These are phyloP conservation scores for Margaritifera margaritifera DNA, from an alignment of 2,888 invertebrate genomes.

Conservation along the genomic window DNA sequence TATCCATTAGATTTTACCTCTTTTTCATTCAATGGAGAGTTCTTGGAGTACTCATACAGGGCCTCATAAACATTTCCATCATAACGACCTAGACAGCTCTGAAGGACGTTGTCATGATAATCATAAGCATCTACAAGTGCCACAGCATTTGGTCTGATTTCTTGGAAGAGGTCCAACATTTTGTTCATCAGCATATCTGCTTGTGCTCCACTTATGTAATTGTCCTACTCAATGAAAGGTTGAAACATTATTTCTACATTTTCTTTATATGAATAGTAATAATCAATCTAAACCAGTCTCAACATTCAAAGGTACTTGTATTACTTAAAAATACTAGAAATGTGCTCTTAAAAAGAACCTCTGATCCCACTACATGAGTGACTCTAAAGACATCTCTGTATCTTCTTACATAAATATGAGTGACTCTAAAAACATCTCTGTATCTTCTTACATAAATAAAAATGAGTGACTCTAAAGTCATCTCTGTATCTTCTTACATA, in stretches of 20 bases:
- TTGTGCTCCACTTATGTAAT: conserved; percentile 75
- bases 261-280: too few species aligned
- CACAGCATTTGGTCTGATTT: conserved; percentile 89
- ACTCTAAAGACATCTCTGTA: too few species aligned
- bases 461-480: too few species aligned
- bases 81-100: conserved; percentile 71
- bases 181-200: conserved; percentile 78
- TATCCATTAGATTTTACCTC: conserved; percentile 57
- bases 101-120: conserved; percentile 71
- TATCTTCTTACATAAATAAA: too few species aligned
- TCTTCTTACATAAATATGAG: too few species aligned
- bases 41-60: conserved; percentile 72
- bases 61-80: conserved; percentile 74
- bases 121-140: conserved; percentile 94
- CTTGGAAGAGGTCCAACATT: conserved; percentile 81
- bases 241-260: background rate
- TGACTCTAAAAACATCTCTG: too few species aligned
- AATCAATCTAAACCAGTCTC: too few species aligned
- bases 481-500: too few species aligned
- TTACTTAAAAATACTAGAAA: too few species aligned
- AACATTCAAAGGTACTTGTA: too few species aligned
- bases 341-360: too few species aligned
- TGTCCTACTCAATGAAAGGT: conserved; percentile 77
- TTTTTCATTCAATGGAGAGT: conserved; percentile 72
- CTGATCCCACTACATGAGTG: too few species aligned